Base-by-base conservation (phyloP, 2,888 invertebrate genomes). In the Cosmia trapezina region DNA sequence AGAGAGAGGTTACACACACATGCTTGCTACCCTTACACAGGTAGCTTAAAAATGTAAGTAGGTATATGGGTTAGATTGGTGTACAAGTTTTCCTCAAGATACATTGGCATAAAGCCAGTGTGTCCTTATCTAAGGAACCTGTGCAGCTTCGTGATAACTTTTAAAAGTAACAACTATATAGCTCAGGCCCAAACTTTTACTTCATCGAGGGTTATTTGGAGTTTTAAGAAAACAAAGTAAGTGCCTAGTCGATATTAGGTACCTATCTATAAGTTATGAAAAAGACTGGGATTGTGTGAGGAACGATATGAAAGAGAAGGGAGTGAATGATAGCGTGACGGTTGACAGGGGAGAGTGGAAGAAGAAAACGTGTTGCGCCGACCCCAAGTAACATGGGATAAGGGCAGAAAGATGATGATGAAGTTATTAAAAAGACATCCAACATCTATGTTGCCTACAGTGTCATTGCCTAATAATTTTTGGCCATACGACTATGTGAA, bases 1-100 rank as follows among this genome's bases (percentile, higher is more conserved):
- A 51, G 63, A 53, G 56, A 56, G 33, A 41, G 33, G 69, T 70
- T 51, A 63, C 69, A 70, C 66, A 78, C 37, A 70, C 43, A 56
- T 47, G 41, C 57, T 33, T 59, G 19, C 37, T 57, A 4, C 53
- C 33, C 53, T 59, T 28, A 54, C 37, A 41, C 4, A 11, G 4
- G 11, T 17, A 8, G 28, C 45, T 72, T 47, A 8, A 28, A 47
- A 54, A 54, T 7, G 14, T 33, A 19, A 19, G 17, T 41, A 37
- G 28, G 28, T 60, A n/a, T 37, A 33, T 12, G 33, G 43, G 57
- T 76, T 45, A 51, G 33, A 19, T 66, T 19, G 28, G 33, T 56
- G 22, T 49, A 22, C 33, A 66, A 66, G 22, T 57, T 57, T 57
- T 76, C 12, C 5, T 67, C 49, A 51, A 66, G 57, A 77, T 37